Evolutionary conservation across 2,113 vertebrate species (phyloP), one percentile per base, ranked within the genome.

Genomic region (Platichthys flesus): DNA sequence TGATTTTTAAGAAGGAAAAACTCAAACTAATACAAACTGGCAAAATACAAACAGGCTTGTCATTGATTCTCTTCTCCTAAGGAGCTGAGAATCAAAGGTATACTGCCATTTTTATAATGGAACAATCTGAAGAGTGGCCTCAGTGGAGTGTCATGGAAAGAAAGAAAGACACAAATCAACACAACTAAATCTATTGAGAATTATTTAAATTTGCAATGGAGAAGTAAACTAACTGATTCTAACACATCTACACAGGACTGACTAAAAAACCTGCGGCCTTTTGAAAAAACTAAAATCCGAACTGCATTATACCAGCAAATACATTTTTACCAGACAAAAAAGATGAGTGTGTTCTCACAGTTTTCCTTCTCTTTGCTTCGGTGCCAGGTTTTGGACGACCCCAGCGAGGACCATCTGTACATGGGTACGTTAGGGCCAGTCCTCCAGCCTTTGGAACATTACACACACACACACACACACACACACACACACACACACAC

Each of bases 401-500:
- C 98, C 84, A 95, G 95, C 0, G 98, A 99, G 90, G 98, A 99
- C 92, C 97, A 99, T 92, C 94, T 99, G 86, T 99, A 99, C 92
- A 99, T 99, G 98, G 98, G 97, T 99, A 97, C 82, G 88, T 87
- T 45, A 60, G 63, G 23, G 71, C 56, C 79, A 81, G 52, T 71
- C 49, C 63, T 18, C 49, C 59, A 42, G 20, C 10, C 37, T 45
- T 71, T 15, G 68, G 40, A 56, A 59, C 28, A 47, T 56, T 63
- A 75, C 52, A 35, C 2, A 62, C 2, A 69, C 24, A 62, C 5
- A 42, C 31, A 71, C 55, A 65, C 47, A 55, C 10, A 59, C 4
- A 59, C 3, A 65, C 35, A 42, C 16, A 71, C 55, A 65, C 47
- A 55, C 10, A 59, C 4, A 59, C 3, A 65, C 35, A 42, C 16